Percentiles rank a stretch among this genome's conserved stretches.
phyloP scores from a whole-genome alignment of 2,113 vertebrate species.

The Pollimyrus isidori region DNA sequence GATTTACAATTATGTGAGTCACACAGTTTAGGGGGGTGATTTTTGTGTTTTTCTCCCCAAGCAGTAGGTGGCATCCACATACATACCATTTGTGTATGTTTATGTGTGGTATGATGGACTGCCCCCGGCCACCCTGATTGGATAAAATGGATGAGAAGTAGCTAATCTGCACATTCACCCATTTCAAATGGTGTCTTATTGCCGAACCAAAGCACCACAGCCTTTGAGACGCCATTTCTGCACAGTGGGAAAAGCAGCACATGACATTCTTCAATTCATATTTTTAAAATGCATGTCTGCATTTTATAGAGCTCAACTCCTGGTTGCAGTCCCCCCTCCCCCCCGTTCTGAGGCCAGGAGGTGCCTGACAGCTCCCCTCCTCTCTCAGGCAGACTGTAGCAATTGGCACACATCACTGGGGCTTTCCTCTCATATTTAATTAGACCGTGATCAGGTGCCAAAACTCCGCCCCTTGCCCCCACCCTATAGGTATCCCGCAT shows the following conservation, averaged over 20 bases:
- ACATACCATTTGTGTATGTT: neutral
- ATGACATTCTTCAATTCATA: neutral
- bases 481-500: neutral
- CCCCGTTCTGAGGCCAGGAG: neutral
- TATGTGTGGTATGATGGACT: neutral
- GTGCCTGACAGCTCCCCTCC: neutral
- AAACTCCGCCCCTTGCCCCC: neutral
- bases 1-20: neutral
- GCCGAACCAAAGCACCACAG: neutral
- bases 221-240: neutral
- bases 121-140: neutral
- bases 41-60: too few relatives aligned
- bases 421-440: neutral
- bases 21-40: neutral
- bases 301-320: neutral
- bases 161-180: neutral
- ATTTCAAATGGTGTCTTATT: neutral
- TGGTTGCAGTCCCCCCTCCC: neutral
- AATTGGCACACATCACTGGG: neutral
- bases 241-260: neutral
- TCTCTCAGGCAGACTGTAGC: neutral
- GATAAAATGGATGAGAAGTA: neutral
- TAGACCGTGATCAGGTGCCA: neutral
- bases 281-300: neutral
- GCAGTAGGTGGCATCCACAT: neutral